Evolutionary conservation across 2,113 vertebrate species (phyloP).

Genomic region (Dicerorhinus sumatrensis): DNA sequence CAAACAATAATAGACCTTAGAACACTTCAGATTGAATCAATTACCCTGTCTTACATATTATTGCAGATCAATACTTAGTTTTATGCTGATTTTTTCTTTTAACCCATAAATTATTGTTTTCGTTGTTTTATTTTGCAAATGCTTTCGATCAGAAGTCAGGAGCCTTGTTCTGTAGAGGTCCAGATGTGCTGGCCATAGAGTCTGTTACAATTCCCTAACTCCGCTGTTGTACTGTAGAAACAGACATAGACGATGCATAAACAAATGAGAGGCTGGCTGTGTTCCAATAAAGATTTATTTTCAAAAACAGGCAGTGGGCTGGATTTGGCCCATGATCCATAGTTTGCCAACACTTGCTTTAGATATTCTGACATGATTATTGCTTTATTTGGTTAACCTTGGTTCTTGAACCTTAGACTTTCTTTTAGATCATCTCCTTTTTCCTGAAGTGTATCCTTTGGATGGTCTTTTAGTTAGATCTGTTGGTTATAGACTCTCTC

Average conservation of each 20-base stretch:
- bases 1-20: not conserved
- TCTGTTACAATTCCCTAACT: not conserved
- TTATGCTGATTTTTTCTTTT: not conserved
- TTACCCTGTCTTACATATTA: not conserved
- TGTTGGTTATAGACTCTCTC: not conserved
- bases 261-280: not conserved
- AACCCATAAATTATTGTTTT: not conserved
- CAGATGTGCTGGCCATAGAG: not conserved
- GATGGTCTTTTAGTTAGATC: not conserved
- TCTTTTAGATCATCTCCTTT: not conserved
- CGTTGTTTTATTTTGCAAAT: slow-evolving; percentile 17
- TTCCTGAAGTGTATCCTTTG: not conserved
- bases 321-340: not conserved
- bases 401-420: not conserved
- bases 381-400: not conserved
- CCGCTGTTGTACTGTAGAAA: not conserved
- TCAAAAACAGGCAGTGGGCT: not conserved
- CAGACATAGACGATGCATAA: not conserved
- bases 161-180: not conserved
- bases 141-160: not conserved
- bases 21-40: not conserved
- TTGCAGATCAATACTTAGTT: not conserved
- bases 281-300: slow-evolving; percentile 45
- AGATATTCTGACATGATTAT: not conserved
- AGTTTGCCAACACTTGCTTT: not conserved